Base-by-base conservation (phyloP, 2,113 vertebrate genomes). In the Benitochromis conjunctus region DNA sequence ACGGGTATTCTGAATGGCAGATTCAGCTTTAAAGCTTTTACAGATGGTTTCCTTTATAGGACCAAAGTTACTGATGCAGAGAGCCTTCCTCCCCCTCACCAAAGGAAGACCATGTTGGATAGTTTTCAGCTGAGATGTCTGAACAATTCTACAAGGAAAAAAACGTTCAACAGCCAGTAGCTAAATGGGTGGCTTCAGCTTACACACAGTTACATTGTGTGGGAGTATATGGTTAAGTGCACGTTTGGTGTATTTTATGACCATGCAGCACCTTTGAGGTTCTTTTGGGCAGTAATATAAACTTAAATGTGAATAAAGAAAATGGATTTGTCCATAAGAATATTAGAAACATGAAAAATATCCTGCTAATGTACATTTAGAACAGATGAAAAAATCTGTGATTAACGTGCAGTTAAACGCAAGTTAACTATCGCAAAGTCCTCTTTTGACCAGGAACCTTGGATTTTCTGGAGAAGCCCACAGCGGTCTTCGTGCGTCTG, bases 401-500 rank as follows among this genome's bases (percentile, higher is more conserved):
- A 66, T 66, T 66, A 66, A 38, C 38, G 21, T 66, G 62, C 62
- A 66, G 62, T 66, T 38, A 66, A 66, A 21, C 1, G 1, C 34
- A 66, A 38, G 62, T 64, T 64, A 64, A 64, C 60, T 21, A 64
- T 38, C n/a, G 34, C 34, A 66, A 11, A 6, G 11, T 38, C 60
- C 7, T 80, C 16, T 89, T 60, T 83, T 5, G 69, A n/a, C 26
- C 81, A 97, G 96, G 96, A 84, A 89, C 94, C 26, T 88, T 96
- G 87, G 94, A 96, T 81, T 96, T 96, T 51, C 90, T 97, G 58
- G 94, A 97, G 83, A 95, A 26, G 76, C 96, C 97, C 0, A 94
- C 95, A 0, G 83, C 98, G 84, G 97, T 93, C 48, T 98, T 99
- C 4, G 95, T 99, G 88, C 96, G 97, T 71, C 96, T 99, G 78